Percentiles rank a stretch among this genome's conserved stretches.
Conservation (phyloP, 2,797 vertebrate species). For the Chiloscyllium punctatum region DNA sequence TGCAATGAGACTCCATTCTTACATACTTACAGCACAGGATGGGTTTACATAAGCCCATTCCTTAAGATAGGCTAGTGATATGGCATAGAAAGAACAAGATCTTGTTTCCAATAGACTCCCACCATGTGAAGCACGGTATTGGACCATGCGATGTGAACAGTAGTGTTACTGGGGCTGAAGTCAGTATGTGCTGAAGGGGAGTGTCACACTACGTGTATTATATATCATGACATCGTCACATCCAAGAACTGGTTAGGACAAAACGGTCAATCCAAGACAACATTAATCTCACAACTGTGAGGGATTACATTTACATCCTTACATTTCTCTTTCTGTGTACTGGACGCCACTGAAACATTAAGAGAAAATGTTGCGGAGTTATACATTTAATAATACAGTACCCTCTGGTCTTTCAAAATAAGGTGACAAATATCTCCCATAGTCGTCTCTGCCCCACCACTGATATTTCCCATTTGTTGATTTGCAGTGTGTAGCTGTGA, state of each 20-base stretch:
- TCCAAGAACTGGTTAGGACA: not conserved
- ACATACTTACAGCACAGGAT: not conserved
- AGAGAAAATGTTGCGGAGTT: constrained; percentile 15
- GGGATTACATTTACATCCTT: not conserved
- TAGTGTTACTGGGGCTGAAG: not conserved
- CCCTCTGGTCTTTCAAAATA: not conserved
- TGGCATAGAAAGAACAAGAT: not conserved
- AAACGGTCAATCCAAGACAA: constrained; percentile 11
- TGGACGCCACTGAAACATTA: constrained; percentile 31
- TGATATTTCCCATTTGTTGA: not conserved
- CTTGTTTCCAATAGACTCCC: not conserved
- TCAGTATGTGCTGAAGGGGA: not conserved
- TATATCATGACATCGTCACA: constrained; percentile 4
- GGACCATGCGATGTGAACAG: not conserved
- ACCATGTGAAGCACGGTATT: not conserved
- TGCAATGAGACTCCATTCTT: not conserved
- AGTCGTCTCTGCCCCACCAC: not conserved
- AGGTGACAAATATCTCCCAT: not conserved
- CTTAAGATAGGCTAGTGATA: not conserved
- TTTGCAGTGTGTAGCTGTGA: not conserved
- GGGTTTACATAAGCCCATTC: not conserved
- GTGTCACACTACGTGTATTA: not conserved
- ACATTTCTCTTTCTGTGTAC: constrained; percentile 19
- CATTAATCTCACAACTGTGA: not conserved
- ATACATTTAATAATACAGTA: not conserved